Conservation (phyloP, 2,888 invertebrate species). For the Aethes cnicana region DNA sequence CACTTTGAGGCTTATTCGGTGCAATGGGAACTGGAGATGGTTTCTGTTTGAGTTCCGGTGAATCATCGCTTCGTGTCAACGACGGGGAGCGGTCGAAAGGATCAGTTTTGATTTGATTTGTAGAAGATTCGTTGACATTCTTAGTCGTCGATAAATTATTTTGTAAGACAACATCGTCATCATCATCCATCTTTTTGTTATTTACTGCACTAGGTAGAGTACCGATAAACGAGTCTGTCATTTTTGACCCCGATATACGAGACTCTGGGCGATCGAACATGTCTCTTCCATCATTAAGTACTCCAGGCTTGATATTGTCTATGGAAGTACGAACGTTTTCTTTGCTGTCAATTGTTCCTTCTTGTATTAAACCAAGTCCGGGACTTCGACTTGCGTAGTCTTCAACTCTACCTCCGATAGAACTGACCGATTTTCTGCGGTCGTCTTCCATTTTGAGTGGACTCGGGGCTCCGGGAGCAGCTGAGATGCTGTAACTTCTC, state of each 20-base stretch:
- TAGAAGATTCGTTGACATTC: conserved; percentile 42
- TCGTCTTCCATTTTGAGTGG: conserved; percentile 75
- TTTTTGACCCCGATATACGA: conserved; percentile 71
- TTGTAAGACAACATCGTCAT: conserved; percentile 72
- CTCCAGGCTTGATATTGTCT: conserved; percentile 68
- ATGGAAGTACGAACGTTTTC: conserved; percentile 70
- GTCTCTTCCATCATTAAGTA: conserved; percentile 57
- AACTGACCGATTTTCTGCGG: conserved; percentile 75
- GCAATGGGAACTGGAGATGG: conserved; percentile 46
- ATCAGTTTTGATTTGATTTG: conserved; percentile 57
- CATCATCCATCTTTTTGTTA: conserved; percentile 68
- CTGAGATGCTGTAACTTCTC: conserved; percentile 79
- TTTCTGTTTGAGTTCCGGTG: conserved; percentile 68
- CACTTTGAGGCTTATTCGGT: conserved; percentile 55
- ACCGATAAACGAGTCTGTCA: conserved; percentile 77
- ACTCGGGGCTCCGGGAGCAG: conserved; percentile 73
- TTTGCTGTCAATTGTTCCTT: conserved; percentile 68
- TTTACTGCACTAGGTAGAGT: conserved; percentile 58
- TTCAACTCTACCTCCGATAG: conserved; percentile 69
- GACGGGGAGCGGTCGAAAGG: conserved; percentile 75
- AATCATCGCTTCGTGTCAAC: conserved; percentile 75
- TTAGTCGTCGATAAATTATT: conserved; percentile 52
- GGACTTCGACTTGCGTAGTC: conserved; percentile 65
- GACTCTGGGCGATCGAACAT: conserved; percentile 69
- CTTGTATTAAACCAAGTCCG: conserved; percentile 74